These are phyloP conservation scores for Amphiprion percula DNA, from an alignment of 2,113 vertebrate species.

Conservation along the genomic window DNA sequence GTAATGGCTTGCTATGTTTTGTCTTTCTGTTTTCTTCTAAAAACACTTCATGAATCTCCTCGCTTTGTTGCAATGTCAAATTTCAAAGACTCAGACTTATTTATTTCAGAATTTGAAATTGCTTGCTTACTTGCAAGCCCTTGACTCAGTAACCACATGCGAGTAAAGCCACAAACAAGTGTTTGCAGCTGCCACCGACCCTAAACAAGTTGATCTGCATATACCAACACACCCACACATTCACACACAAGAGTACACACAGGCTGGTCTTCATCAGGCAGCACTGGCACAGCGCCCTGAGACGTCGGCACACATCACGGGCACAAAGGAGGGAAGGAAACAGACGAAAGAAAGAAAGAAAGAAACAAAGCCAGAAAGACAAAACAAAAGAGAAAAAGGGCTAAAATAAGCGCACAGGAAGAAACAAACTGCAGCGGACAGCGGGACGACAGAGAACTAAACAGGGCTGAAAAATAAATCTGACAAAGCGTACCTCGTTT, in stretches of 20 bases:
- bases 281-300: conserved; percentile 79
- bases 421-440: conserved; percentile 35
- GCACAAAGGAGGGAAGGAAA: conserved; percentile 76
- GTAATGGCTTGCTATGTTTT: not conserved
- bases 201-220: conserved; percentile 82
- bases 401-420: conserved; percentile 44
- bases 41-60: not conserved
- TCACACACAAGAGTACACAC: conserved; percentile 39
- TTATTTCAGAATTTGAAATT: not conserved
- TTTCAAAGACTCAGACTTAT: not conserved
- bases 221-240: conserved; percentile 29
- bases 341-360: conserved; percentile 37
- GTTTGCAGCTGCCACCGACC: conserved; percentile 82
- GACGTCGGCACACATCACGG: conserved; percentile 71
- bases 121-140: not conserved
- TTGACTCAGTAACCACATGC: conserved; percentile 58
- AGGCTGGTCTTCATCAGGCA: conserved; percentile 62
- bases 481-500: conserved; percentile 62
- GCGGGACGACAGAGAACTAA: conserved; percentile 13
- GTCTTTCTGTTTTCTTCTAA: not conserved
- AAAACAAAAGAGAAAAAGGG: conserved; percentile 25
- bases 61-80: not conserved
- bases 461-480: conserved; percentile 45
- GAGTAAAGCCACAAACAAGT: conserved; percentile 65
- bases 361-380: conserved; percentile 26